Evolutionary conservation across 2,888 invertebrate species (phyloP).

Genomic region (Drosophila kanekoi): DNA sequence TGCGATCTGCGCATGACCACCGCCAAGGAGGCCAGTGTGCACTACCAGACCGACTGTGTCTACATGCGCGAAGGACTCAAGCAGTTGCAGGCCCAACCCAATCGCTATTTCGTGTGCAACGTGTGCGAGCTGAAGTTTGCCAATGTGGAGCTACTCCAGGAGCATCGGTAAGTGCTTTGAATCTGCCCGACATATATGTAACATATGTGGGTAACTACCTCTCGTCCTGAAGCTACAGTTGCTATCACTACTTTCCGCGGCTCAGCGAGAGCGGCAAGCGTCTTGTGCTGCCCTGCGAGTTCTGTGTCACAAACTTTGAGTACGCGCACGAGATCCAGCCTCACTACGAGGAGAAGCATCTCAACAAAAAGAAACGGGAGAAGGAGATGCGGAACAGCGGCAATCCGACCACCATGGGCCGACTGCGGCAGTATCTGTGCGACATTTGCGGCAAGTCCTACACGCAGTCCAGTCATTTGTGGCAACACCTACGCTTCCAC

Average conservation of each 20-base stretch:
- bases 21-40: constrained; percentile 86
- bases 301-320: constrained; percentile 81
- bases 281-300: constrained; percentile 82
- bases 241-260: constrained; percentile 84
- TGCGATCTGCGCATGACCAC: constrained; percentile 85
- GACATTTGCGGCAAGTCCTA: constrained; percentile 88
- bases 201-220: not conserved
- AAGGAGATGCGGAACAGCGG: constrained; percentile 73
- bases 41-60: constrained; percentile 86
- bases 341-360: constrained; percentile 87
- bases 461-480: constrained; percentile 88
- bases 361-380: constrained; percentile 85
- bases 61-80: constrained; percentile 81
- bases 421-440: constrained; percentile 86
- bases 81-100: constrained; percentile 63
- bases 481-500: constrained; percentile 89
- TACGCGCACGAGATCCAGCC: constrained; percentile 83
- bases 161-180: constrained; percentile 80
- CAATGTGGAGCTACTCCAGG: constrained; percentile 82
- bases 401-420: constrained; percentile 47
- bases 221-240: constrained; percentile 70
- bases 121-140: constrained; percentile 83
- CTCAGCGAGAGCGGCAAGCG: constrained; percentile 58
- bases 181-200: too few species aligned
- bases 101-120: constrained; percentile 83